A percentile compares a stretch with the other conserved stretches of the same genome.
These are phyloP conservation scores for Temnothorax unifasciatus DNA, from an alignment of 2,888 invertebrate species.

Conservation along the genomic window DNA sequence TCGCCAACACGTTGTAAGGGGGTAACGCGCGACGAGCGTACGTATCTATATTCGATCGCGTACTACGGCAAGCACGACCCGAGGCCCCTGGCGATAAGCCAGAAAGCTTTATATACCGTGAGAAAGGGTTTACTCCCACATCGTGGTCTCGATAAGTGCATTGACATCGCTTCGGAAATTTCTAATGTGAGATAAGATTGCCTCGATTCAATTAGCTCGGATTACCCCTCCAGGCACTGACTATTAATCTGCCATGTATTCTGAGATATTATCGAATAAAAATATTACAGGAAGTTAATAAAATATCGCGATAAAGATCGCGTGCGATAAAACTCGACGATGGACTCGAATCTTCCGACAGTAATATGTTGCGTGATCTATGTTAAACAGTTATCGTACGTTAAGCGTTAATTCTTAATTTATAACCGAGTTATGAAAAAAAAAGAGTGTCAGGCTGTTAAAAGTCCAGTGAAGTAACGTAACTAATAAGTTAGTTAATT, in stretches of 20 bases:
- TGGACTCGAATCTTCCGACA: background rate
- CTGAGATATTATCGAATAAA: background rate
- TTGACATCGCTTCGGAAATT: constrained; percentile 72
- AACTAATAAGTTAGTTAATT: background rate
- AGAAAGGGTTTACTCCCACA: constrained; percentile 61
- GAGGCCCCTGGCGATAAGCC: constrained; percentile 61
- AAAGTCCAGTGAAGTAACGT: background rate
- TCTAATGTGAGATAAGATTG: constrained; percentile 65
- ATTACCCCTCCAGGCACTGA: background rate
- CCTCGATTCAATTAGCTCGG: constrained; percentile 24
- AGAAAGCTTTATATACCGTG: constrained; percentile 61
- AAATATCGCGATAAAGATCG: background rate
- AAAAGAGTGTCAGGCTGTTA: background rate
- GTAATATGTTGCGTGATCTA: background rate
- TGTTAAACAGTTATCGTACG: background rate
- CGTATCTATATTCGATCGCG: constrained; percentile 53
- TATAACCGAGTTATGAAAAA: background rate
- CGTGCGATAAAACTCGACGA: background rate
- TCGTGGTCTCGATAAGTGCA: constrained; percentile 78
- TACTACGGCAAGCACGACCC: constrained; percentile 35
- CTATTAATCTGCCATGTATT: background rate
- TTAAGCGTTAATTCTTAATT: background rate
- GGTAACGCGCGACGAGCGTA: constrained; percentile 29
- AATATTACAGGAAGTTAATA: constrained; percentile 14
- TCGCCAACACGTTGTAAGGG: constrained; percentile 48